Conservation (phyloP, 1,140 invertebrate genomes). For the Tetranychus cinnabarinus region DNA sequence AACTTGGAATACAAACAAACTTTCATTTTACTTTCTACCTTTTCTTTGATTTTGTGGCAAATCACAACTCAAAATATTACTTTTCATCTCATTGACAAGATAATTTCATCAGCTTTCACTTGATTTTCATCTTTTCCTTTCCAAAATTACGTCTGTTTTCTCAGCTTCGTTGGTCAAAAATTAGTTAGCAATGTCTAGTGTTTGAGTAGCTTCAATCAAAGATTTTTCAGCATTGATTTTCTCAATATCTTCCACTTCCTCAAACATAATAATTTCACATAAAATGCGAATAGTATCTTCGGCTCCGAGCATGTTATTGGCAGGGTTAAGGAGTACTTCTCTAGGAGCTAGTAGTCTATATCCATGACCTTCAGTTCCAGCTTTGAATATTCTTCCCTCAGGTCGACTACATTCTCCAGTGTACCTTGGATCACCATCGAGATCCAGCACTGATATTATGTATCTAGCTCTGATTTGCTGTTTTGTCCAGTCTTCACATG, state of each 20-base stretch:
- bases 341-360: neutral
- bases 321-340: neutral
- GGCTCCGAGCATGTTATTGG: neutral
- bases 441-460: neutral
- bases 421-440: neutral
- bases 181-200: neutral
- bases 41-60: constrained; percentile 5
- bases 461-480: neutral
- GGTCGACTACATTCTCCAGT: neutral
- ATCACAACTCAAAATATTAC: constrained; percentile 4
- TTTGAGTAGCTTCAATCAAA: neutral
- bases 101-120: constrained; percentile 1
- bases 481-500: neutral
- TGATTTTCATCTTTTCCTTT: neutral
- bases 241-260: neutral
- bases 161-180: neutral
- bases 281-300: neutral
- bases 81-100: constrained; percentile 1
- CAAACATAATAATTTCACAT: constrained; percentile 1
- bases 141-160: neutral
- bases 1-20: neutral
- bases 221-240: neutral
- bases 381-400: constrained; percentile 1
- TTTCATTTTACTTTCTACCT: constrained; percentile 2
- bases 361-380: constrained; percentile 1